phyloP scores from a whole-genome alignment of 1,140 invertebrate species.

The Aphaenogaster rudis region DNA sequence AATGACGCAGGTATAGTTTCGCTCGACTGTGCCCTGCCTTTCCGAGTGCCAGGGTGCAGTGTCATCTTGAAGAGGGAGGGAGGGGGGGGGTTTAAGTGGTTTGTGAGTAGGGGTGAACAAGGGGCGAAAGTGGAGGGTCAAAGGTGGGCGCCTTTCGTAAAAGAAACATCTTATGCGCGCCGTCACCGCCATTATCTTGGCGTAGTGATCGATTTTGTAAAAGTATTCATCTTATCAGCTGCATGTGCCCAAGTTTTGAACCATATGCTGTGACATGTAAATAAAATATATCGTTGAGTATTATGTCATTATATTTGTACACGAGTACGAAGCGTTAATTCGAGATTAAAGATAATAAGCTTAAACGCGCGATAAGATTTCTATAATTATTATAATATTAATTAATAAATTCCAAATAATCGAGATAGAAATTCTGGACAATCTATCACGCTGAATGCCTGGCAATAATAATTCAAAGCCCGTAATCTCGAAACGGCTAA shows the following conservation, averaged over 20 bases:
- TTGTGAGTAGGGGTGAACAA: slow-evolving; percentile 57
- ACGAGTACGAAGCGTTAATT: not conserved
- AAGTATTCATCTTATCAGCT: slow-evolving; percentile 9
- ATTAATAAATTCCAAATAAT: not conserved
- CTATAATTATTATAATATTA: not conserved
- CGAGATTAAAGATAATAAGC: not conserved
- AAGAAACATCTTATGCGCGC: slow-evolving; percentile 44
- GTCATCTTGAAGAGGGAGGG: slow-evolving; percentile 73
- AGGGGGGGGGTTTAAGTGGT: slow-evolving; percentile 79
- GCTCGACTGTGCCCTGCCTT: slow-evolving; percentile 49
- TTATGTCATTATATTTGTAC: not conserved
- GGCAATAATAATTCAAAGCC: not conserved
- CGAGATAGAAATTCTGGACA: not conserved
- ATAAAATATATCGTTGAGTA: not conserved
- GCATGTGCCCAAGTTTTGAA: not conserved
- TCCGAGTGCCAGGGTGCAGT: slow-evolving; percentile 73
- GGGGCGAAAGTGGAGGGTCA: slow-evolving; percentile 53
- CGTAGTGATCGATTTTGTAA: not conserved
- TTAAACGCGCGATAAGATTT: not conserved
- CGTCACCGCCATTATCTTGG: slow-evolving; percentile 43
- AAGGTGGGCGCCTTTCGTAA: slow-evolving; percentile 54
- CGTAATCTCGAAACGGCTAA: not conserved
- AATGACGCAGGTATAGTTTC: slow-evolving; percentile 74
- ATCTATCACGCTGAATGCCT: not conserved
- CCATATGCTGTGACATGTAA: not conserved